Percentiles rank a stretch among this genome's conserved stretches.
Evolutionary conservation across 2,113 vertebrate genomes (phyloP).

Genomic region (Eublepharis macularius): DNA sequence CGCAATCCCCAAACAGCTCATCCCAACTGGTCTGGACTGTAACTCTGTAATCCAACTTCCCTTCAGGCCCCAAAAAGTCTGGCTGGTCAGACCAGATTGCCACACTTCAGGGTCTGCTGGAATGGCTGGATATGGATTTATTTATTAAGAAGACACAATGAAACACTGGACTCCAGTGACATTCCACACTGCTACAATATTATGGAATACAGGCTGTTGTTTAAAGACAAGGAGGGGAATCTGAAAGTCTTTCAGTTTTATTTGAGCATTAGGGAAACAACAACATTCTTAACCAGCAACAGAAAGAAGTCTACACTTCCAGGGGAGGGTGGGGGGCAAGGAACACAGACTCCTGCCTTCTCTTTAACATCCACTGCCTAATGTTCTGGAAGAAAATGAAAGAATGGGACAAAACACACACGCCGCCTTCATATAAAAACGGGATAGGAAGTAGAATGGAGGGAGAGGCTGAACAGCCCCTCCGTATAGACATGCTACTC

Average conservation of each 20-base stretch:
- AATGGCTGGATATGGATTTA: neutral
- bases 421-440: too few relatives aligned
- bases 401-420: neutral
- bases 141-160: neutral
- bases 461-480: neutral
- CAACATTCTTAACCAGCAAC: neutral
- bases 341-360: neutral
- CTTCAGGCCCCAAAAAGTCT: slow-evolving; percentile 4
- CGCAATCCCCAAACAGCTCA: neutral
- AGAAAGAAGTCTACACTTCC: neutral
- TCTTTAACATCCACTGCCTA: neutral
- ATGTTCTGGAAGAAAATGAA: neutral
- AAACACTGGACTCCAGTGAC: neutral
- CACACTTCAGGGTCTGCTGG: neutral
- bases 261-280: neutral
- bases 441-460: too few relatives aligned
- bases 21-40: neutral
- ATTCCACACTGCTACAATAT: neutral
- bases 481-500: neutral
- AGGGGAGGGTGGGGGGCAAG: neutral
- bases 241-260: neutral
- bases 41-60: slow-evolving; percentile 7
- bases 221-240: neutral
- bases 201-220: neutral
- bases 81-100: neutral